Evolutionary conservation across 92 coral and sea anemone species (phyloP).

Genomic region (Paragorgia papillata): DNA sequence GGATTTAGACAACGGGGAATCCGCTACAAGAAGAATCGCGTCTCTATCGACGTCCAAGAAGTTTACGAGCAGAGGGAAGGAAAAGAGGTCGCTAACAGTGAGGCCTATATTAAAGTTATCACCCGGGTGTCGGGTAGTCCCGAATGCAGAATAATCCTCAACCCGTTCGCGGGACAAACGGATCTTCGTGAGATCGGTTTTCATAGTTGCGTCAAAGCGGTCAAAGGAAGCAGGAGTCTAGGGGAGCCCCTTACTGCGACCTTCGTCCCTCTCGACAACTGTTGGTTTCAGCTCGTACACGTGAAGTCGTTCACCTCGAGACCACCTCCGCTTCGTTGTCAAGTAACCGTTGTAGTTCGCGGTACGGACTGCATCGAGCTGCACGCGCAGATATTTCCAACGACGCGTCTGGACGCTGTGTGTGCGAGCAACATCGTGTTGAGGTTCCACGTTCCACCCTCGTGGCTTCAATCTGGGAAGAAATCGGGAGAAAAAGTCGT

Average conservation of each 20-base stretch:
- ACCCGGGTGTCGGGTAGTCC: conserved; percentile 30
- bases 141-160: conserved; percentile 7
- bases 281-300: conserved; percentile 33
- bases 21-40: conserved; percentile 6
- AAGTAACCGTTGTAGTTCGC: conserved; percentile 10
- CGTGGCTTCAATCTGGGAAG: conserved; percentile 13
- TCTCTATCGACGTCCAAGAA: neutral
- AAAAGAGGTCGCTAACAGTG: neutral
- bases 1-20: conserved; percentile 32
- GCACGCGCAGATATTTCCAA: conserved; percentile 8
- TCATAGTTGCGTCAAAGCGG: conserved; percentile 36
- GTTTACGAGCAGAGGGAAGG: neutral
- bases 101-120: neutral
- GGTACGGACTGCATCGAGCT: neutral
- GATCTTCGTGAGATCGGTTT: neutral
- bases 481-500: neutral
- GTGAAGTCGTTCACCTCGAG: neutral
- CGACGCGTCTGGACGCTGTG: neutral
- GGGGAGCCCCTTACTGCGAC: neutral
- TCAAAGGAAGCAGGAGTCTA: neutral
- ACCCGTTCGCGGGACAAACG: neutral
- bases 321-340: conserved; percentile 32
- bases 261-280: conserved; percentile 21
- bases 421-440: conserved; percentile 9
- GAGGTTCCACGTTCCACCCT: conserved; percentile 2